Evolutionary conservation across 2,113 vertebrate genomes (phyloP), one percentile per base, ranked within the genome.

Genomic region (Neodon shergylaensis): DNA sequence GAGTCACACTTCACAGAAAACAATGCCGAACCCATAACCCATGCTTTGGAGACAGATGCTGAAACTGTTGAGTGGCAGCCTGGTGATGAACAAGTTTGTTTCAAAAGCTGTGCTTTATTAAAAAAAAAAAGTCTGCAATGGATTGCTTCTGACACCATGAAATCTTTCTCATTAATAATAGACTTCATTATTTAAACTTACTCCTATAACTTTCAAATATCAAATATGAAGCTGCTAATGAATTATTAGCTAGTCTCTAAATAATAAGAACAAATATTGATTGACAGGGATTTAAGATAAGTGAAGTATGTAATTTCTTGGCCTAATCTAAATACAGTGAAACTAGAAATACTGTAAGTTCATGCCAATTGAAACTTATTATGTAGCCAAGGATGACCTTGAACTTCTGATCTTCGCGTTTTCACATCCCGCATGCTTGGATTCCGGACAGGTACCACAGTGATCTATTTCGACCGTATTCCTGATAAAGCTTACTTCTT

Each of bases 161-260:
- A 87, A 74, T 73, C 47, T 65, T 89, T 79, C 73, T 86, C 31
- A 87, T 92, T 91, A 94, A 76, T 90, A 92, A 76, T 44, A 79
- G 16, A 87, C 90, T 87, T 90, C 10, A 92, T 84, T 93, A 94
- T 96, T 94, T 96, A 91, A 97, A 92, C 77, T 61, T 87, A n/a
- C 63, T 95, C 33, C 47, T 95, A 6, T n/a, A 92, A 85, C 90
- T 93, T 90, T 97, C 31, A 95, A 79, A 88, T 90, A 81, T 74
- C 21, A 92, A 88, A 74, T 91, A 92, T 65, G 54, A 92, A 92
- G 44, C 33, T 10, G 3, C 42, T 87, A 79, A 39, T 87, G 68
- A 95, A 94, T 97, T 92, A 91, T 79, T 89, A 94, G 44, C 65
- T 52, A 92, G 63, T 92, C 33, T 82, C 44, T 92, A 96, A 94